phyloP scores from a whole-genome alignment of 1,140 invertebrate genomes.

The Leguminivora glycinivorella region DNA sequence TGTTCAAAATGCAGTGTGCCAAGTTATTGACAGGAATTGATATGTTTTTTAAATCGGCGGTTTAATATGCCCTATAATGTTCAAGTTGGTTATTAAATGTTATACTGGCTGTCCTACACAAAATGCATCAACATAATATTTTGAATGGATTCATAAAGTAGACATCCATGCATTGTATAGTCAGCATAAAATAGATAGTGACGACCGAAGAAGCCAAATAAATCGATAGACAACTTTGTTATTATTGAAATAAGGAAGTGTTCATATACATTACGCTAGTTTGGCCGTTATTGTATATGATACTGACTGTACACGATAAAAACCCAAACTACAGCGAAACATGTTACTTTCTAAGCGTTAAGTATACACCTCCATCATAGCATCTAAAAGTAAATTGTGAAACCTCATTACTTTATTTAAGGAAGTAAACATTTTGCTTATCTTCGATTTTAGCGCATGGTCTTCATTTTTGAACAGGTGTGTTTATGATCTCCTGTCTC shows the following conservation, averaged over 20 bases:
- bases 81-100: background rate
- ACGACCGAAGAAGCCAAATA: too few species aligned
- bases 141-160: too few species aligned
- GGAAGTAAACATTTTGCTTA: too few species aligned
- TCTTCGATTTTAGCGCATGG: too few species aligned
- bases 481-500: too few species aligned
- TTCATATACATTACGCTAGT: too few species aligned
- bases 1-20: conserved; percentile 14
- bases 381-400: background rate
- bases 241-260: too few species aligned
- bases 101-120: background rate
- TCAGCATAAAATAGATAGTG: too few species aligned
- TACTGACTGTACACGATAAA: background rate
- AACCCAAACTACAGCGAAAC: background rate
- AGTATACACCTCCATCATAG: background rate
- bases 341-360: conserved; percentile 1
- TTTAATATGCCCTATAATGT: background rate
- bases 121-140: background rate
- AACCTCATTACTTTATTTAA: too few species aligned
- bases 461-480: too few species aligned
- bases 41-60: background rate
- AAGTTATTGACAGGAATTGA: background rate
- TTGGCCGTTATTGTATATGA: background rate
- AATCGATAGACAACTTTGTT: too few species aligned
- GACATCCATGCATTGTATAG: too few species aligned